Conservation (phyloP, 2,888 invertebrate species). For the Thymelicus acteon region DNA sequence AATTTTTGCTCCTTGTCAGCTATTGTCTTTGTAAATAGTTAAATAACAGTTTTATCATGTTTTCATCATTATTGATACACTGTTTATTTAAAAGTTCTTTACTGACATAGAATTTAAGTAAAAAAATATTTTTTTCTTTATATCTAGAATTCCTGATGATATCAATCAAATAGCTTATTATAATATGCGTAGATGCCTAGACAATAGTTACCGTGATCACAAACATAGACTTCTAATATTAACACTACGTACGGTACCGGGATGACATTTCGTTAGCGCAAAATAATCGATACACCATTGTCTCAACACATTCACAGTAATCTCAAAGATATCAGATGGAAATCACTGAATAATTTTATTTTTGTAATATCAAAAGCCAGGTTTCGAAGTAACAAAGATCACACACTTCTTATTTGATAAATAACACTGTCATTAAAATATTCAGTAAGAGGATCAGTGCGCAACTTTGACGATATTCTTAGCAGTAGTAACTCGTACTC, state of each 20-base stretch:
- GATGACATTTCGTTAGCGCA: conserved; percentile 84
- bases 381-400: conserved; percentile 36
- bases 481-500: conserved; percentile 69
- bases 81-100: neutral
- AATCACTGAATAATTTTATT: conserved; percentile 50
- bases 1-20: neutral
- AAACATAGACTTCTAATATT: conserved; percentile 84
- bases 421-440: conserved; percentile 70
- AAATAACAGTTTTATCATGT: neutral
- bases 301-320: conserved; percentile 81
- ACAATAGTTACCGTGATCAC: conserved; percentile 80
- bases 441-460: conserved; percentile 71
- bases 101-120: neutral
- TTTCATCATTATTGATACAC: too few relatives aligned
- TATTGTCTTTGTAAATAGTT: neutral
- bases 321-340: conserved; percentile 58
- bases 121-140: neutral
- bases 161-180: conserved; percentile 73
- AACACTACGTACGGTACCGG: conserved; percentile 81
- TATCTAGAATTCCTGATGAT: neutral
- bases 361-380: conserved; percentile 41
- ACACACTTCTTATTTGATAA: conserved; percentile 45
- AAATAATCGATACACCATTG: conserved; percentile 85
- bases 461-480: conserved; percentile 81
- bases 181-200: conserved; percentile 83